These are phyloP conservation scores for Scortum barcoo DNA, from an alignment of 2,113 vertebrate species.

Conservation along the genomic window DNA sequence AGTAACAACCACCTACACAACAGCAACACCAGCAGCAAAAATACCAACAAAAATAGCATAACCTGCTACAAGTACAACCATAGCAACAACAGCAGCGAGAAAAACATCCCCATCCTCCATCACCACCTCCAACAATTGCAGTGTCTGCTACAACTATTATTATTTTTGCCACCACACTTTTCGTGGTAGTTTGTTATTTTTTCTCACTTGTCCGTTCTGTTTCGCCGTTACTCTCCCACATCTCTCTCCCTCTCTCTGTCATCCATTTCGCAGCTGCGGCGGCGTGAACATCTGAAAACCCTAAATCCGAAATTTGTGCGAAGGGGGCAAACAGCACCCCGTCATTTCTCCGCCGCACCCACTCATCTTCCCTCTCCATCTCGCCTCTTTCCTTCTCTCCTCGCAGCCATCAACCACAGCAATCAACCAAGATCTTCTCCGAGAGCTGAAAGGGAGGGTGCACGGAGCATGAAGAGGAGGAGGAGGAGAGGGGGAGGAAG, in stretches of 20 bases:
- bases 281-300: constrained; percentile 62
- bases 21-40: not conserved
- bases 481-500: constrained; percentile 47
- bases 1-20: constrained; percentile 19
- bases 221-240: constrained; percentile 4
- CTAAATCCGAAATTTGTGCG: constrained; percentile 58
- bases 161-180: constrained; percentile 54
- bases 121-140: constrained; percentile 29
- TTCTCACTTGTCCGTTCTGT: constrained; percentile 37
- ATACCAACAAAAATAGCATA: not conserved
- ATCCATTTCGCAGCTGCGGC: constrained; percentile 58
- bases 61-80: not conserved
- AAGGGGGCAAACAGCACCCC: constrained; percentile 56
- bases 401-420: constrained; percentile 65
- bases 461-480: constrained; percentile 45
- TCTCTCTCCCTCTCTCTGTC: constrained; percentile 16
- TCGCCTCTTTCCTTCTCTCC: constrained; percentile 58
- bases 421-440: constrained; percentile 66
- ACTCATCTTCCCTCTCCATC: constrained; percentile 72
- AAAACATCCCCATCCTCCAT: constrained; percentile 37
- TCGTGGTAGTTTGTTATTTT: constrained; percentile 51
- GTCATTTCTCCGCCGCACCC: constrained; percentile 58
- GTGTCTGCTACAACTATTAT: constrained; percentile 33
- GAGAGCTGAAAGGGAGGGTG: constrained; percentile 42
- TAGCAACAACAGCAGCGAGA: constrained; percentile 7